phyloP scores from a whole-genome alignment of 2,113 vertebrate species.

The Perca fluviatilis region DNA sequence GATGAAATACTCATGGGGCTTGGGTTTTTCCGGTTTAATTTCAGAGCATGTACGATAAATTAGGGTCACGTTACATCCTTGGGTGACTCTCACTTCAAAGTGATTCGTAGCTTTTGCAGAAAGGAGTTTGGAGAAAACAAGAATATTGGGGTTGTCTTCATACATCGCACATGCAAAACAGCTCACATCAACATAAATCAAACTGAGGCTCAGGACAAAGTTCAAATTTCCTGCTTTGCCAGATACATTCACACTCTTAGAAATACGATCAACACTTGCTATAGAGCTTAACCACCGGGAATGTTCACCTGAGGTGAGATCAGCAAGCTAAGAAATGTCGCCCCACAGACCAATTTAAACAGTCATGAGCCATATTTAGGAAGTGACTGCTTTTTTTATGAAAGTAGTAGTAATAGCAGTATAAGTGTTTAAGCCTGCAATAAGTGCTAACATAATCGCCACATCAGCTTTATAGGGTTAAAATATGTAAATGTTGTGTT shows the following conservation, averaged over 20 bases:
- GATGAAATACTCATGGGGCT: conserved; percentile 22
- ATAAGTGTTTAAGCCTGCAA: no score
- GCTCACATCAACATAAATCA: conserved; percentile 35
- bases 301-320: conserved; percentile 8
- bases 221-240: conserved; percentile 32
- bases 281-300: not conserved
- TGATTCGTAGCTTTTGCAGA: conserved; percentile 12
- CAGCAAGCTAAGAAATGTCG: not conserved
- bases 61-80: conserved; percentile 41
- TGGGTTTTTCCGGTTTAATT: conserved; percentile 51
- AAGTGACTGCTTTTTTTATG: not conserved
- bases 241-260: conserved; percentile 3
- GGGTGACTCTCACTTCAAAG: conserved; percentile 37
- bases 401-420: not conserved
- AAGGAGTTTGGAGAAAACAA: conserved; percentile 39
- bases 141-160: conserved; percentile 6
- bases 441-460: not conserved
- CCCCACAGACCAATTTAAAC: conserved; percentile 7
- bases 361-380: not conserved
- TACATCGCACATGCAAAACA: conserved; percentile 19
- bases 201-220: conserved; percentile 24
- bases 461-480: not conserved
- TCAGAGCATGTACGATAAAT: conserved; percentile 57
- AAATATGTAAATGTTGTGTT: not conserved
- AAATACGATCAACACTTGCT: conserved; percentile 30